These are phyloP conservation scores for Malurus alboscapulatus DNA, from an alignment of 2,113 vertebrate genomes.

Conservation along the genomic window DNA sequence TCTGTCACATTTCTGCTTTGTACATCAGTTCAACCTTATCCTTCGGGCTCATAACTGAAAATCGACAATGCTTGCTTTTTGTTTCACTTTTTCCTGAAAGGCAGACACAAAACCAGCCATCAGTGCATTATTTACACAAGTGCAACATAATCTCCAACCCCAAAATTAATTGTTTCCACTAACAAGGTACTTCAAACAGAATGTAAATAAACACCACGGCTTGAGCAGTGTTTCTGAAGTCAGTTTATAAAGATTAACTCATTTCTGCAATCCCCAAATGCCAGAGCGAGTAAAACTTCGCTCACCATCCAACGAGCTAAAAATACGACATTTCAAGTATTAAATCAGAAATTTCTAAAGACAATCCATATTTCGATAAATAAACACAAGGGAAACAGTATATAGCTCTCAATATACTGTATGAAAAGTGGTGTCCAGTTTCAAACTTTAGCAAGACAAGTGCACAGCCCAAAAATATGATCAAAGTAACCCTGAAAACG, in stretches of 20 bases:
- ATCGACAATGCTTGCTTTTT: constrained; percentile 5
- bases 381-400: constrained; percentile 51
- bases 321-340: constrained; percentile 67
- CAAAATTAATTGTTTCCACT: not conserved
- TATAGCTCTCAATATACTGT: constrained; percentile 10
- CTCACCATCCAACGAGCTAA: constrained; percentile 16
- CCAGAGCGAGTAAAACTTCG: constrained; percentile 24
- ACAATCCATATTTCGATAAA: constrained; percentile 43
- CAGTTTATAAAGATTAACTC: constrained; percentile 53
- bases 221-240: constrained; percentile 42
- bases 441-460: constrained; percentile 43
- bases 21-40: constrained; percentile 49
- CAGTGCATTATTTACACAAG: constrained; percentile 66
- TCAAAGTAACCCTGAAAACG: constrained; percentile 58
- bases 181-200: constrained; percentile 12
- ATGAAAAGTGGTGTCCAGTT: constrained; percentile 51
- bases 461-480: constrained; percentile 24
- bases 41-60: not conserved
- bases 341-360: constrained; percentile 57
- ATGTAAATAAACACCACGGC: constrained; percentile 11
- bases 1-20: constrained; percentile 67
- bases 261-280: constrained; percentile 7
- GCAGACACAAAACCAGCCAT: constrained; percentile 51
- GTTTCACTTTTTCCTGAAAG: not conserved
- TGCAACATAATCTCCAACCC: constrained; percentile 32